These are phyloP conservation scores for Caenorhabditis sulstoni DNA, from an alignment of 2,888 invertebrate genomes.

Conservation along the genomic window DNA sequence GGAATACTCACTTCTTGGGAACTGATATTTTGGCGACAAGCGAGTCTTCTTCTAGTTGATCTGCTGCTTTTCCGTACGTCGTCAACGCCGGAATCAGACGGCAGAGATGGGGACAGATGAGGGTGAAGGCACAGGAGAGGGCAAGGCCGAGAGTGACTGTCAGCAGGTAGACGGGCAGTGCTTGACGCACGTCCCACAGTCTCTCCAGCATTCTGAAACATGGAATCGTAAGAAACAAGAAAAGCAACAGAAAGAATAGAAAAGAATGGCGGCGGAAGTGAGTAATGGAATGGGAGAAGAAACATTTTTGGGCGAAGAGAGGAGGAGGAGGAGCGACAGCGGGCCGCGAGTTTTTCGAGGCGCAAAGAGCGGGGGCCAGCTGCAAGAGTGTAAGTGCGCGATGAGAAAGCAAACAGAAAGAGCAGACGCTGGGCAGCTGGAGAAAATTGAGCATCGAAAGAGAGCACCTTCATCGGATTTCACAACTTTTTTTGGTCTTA, in stretches of 20 bases:
- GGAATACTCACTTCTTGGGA: constrained; percentile 62
- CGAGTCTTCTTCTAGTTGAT: constrained; percentile 51
- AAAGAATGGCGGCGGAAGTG: constrained; percentile 26
- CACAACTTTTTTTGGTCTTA: constrained; percentile 30
- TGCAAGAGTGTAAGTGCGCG: constrained; percentile 45
- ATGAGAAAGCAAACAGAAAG: constrained; percentile 50
- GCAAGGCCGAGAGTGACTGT: constrained; percentile 60
- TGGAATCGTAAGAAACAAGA: not conserved
- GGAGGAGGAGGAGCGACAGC: constrained; percentile 30
- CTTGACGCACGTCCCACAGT: constrained; percentile 39
- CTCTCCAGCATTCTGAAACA: constrained; percentile 43
- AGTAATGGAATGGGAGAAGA: constrained; percentile 28
- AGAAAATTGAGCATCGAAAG: constrained; percentile 17
- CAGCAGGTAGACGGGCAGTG: constrained; percentile 63
- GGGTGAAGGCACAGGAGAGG: constrained; percentile 62
- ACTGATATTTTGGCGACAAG: constrained; percentile 64
- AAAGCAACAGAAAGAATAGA: constrained; percentile 3
- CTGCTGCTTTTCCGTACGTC: constrained; percentile 69
- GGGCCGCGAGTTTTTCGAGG: constrained; percentile 27
- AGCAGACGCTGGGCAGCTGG: constrained; percentile 26
- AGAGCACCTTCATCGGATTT: constrained; percentile 22
- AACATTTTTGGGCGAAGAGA: constrained; percentile 33
- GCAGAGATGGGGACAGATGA: constrained; percentile 54
- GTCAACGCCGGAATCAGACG: constrained; percentile 63
- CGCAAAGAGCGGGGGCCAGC: constrained; percentile 33